A percentile compares a stretch with the other conserved stretches of the same genome.
phyloP scores from a whole-genome alignment of 2,113 vertebrate species.

The Cariama cristata region DNA sequence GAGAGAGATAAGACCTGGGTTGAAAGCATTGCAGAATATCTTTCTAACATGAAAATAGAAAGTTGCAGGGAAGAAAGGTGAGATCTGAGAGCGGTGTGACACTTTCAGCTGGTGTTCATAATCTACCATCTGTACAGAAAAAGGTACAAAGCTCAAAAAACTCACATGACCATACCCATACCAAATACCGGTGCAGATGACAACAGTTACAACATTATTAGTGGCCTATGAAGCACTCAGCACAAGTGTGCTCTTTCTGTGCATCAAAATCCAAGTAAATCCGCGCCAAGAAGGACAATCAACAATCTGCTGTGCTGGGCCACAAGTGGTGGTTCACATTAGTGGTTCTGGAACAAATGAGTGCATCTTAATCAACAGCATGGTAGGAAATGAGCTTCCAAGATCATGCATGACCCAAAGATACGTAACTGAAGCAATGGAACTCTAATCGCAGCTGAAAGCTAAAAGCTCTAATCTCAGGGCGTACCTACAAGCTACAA shows the following conservation, averaged over 20 bases:
- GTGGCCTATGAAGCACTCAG: background rate
- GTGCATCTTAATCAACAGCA: background rate
- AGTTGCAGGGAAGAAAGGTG: background rate
- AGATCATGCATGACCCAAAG: background rate
- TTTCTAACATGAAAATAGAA: background rate
- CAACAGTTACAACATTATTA: background rate
- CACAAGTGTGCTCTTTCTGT: background rate
- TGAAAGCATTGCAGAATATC: background rate
- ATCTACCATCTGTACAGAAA: background rate
- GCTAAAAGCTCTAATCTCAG: background rate
- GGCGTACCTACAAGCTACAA: background rate
- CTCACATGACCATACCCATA: background rate
- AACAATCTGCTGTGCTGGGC: background rate
- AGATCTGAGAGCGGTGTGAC: background rate
- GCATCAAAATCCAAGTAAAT: background rate
- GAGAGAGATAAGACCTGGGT: background rate
- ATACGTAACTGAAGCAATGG: background rate
- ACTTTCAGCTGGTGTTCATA: conserved; percentile 12
- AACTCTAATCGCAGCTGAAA: background rate
- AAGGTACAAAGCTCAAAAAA: background rate
- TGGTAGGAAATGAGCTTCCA: background rate
- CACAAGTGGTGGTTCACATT: background rate
- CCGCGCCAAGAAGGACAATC: background rate
- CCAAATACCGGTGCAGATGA: background rate
- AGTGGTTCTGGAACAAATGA: background rate